Percentiles rank a stretch among this genome's conserved stretches.
phyloP scores from a whole-genome alignment of 2,888 invertebrate species.

The Eristalinus sepulchralis region DNA sequence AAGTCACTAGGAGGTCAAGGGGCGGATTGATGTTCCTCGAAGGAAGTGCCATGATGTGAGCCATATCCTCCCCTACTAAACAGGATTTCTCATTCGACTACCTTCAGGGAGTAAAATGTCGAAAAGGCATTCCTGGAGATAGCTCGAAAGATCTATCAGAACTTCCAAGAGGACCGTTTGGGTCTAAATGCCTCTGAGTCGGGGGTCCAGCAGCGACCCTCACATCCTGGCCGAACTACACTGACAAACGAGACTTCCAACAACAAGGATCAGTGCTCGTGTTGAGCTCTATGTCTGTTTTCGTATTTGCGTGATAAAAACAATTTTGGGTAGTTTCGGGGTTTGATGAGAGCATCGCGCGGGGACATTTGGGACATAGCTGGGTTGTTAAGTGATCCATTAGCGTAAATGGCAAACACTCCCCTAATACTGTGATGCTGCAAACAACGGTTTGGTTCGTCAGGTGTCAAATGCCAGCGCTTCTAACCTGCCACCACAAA shows the following conservation, averaged over 20 bases:
- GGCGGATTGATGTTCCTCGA: constrained; percentile 99
- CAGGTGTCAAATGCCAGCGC: too few relatives aligned
- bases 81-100: constrained; percentile 72
- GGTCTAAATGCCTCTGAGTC: constrained; percentile 99
- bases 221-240: constrained; percentile 90
- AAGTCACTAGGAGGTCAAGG: constrained; percentile 99
- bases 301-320: constrained; percentile 36
- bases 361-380: too few relatives aligned
- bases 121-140: constrained; percentile 99
- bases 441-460: too few relatives aligned
- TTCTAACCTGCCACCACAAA: too few relatives aligned
- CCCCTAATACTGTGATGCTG: too few relatives aligned
- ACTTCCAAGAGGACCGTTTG: constrained; percentile 99
- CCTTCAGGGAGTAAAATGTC: constrained; percentile 95
- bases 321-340: constrained; percentile 24
- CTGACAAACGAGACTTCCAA: constrained; percentile 89
- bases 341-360: constrained; percentile 7
- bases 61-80: constrained; percentile 47
- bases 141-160: constrained; percentile 99
- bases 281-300: constrained; percentile 83
- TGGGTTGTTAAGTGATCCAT: too few relatives aligned
- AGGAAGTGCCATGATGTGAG: constrained; percentile 99
- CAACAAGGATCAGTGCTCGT: constrained; percentile 91
- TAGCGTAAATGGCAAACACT: too few relatives aligned
- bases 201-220: constrained; percentile 99